Conservation (phyloP, 2,113 vertebrate species). For the Zapus hudsonius region DNA sequence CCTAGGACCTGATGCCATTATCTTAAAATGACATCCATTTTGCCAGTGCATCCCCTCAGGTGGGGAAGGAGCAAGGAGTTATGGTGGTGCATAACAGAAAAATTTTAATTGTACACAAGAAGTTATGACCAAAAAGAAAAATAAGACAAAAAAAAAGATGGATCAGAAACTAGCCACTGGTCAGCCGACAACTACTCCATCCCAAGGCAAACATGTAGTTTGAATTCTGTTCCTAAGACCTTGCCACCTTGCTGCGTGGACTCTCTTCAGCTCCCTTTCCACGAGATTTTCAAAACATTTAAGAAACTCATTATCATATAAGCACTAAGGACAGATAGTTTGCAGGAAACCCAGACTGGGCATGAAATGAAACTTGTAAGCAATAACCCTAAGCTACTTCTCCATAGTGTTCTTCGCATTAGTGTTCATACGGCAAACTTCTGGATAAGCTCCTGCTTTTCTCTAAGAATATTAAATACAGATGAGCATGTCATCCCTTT, state of each 20-base stretch:
- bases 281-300: constrained; percentile 26
- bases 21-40: neutral
- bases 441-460: neutral
- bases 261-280: neutral
- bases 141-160: neutral
- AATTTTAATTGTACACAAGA: neutral
- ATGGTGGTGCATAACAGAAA: neutral
- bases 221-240: neutral
- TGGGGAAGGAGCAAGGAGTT: neutral
- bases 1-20: neutral
- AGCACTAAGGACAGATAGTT: constrained; percentile 32
- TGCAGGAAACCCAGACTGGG: constrained; percentile 27
- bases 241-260: neutral
- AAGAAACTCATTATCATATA: constrained; percentile 40
- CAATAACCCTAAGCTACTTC: neutral
- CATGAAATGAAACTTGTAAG: constrained; percentile 1
- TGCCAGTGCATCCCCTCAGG: neutral
- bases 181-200: neutral
- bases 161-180: neutral
- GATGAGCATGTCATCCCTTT: neutral
- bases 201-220: neutral
- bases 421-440: constrained; percentile 19
- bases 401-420: neutral
- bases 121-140: neutral
- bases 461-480: neutral